Base-by-base conservation (phyloP, 2,888 invertebrate genomes). In the Xylocampa areola region DNA sequence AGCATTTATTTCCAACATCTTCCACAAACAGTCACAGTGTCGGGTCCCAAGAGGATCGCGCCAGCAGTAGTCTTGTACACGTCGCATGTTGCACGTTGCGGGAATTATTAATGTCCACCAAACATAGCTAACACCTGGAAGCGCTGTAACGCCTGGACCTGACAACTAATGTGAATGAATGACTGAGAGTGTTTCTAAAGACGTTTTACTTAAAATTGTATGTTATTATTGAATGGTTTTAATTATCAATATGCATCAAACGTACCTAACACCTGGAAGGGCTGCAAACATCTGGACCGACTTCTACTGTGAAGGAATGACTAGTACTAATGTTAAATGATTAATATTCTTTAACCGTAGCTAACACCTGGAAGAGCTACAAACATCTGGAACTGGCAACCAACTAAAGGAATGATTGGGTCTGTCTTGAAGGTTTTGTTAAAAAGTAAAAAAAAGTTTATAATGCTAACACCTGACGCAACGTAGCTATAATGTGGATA, bases 21-120 rank as follows among this genome's bases (percentile, higher is more conserved):
- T 27, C 2, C 8, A 1, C 4, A 14, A 39, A 37, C 13, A 39
- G 37, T 67, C 37, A 10, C 37, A 45, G 35, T 14, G 16, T 2
- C 14, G 5, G 23, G 65, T 35, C 48, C 66, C 45, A 52, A 33
- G 49, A 45, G 32, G 58, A 40, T 17, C n/a, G n/a, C 16, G 43
- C 53, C 52, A 33, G 13, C 17, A 37, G 36, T 8, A 54, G 60
- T 64, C 49, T 66, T 58, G 61, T 54, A 61, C 72, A 48, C 57
- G 66, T 71, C 64, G 53, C 64, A 55, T 50, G 66, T 44, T 43
- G 55, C 39, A 71, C 69, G 67, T 60, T 61, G 52, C 52, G 57
- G 59, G 71, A 76, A 80, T 80, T 79, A 80, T 77, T 80, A 79
- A 80, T 80, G 76, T 43, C 61, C 43, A 2, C 47, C 77, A 54